These are phyloP conservation scores for Nephrotoma guestfalica DNA, from an alignment of 2,888 invertebrate genomes.

Conservation along the genomic window DNA sequence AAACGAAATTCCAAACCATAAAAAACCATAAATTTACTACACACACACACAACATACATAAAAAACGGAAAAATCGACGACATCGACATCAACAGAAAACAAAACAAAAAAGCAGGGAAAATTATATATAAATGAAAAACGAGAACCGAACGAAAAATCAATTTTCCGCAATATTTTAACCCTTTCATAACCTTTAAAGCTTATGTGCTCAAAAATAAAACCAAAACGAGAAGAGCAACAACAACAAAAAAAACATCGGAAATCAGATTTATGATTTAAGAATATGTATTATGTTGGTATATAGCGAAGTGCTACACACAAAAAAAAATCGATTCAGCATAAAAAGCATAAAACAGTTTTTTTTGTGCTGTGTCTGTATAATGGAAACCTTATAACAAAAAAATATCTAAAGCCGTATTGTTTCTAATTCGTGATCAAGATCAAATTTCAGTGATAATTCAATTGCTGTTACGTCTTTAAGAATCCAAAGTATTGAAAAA, in stretches of 20 bases:
- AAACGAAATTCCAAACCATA: not conserved
- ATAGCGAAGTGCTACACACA: not conserved
- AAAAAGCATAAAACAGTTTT: not conserved
- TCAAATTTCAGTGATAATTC: slow-evolving; percentile 2
- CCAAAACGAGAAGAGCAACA: not conserved
- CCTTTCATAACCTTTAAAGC: not conserved
- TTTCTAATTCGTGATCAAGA: slow-evolving; percentile 2
- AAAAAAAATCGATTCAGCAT: not conserved
- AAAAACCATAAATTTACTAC: not conserved
- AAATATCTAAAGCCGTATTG: not conserved
- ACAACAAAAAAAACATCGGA: not conserved
- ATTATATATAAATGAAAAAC: not conserved
- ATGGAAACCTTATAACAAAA: not conserved
- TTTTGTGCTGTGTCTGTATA: not conserved
- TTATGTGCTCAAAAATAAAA: not conserved
- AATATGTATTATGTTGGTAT: not conserved
- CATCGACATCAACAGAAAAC: not conserved
- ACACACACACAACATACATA: not conserved
- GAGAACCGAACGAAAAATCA: not conserved
- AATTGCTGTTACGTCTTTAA: not conserved
- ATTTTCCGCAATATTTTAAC: slow-evolving; percentile 2
- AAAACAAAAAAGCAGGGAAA: not conserved
- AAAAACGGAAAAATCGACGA: not conserved
- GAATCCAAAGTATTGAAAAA: not conserved
- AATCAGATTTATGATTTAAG: not conserved